Base-by-base conservation (phyloP, 2,797 vertebrate species). In the Odontamblyopus lacepedii region DNA sequence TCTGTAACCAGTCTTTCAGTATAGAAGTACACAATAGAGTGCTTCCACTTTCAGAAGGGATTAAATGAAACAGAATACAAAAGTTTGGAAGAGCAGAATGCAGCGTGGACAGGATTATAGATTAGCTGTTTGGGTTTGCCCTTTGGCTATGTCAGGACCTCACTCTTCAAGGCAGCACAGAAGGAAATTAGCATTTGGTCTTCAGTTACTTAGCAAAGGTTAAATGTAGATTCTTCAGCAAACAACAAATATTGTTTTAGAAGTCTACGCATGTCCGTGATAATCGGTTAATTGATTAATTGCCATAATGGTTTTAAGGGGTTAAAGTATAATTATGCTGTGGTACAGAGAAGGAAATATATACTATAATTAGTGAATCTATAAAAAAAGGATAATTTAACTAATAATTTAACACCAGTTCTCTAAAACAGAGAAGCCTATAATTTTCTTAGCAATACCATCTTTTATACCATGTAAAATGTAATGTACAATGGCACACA, bases 91-190 rank as follows among this genome's bases (percentile, higher is more conserved):
- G 38, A 50, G 66, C 68, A 72, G 67, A 55, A 68, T 74, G 74
- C 77, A 76, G 72, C 69, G 60, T 67, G 79, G 88, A 89, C 85
- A 87, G 69, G 66, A 76, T 88, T 86, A 87, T 87, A 73, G 89
- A 88, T 89, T 83, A 83, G 78, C 83, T 89, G 85, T 89, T 90
- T 83, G 79, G 79, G 80, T 87, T 63, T 91, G 86, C 80, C 78
- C 88, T 89, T 89, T 90, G 79, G 73, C 83, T 88, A 74, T 70
- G 86, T 75, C 78, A 68, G 74, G 73, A 41, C 35, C 35, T 85
- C 68, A 70, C 55, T 80, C 85, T 88, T 83, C 76, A 67, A 77
- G 71, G 81, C 56, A 69, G 74, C 78, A 67, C 55, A 69, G 75
- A 86, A 87, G 75, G 41, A 87, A 89, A 92, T 91, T 85, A 88